These are phyloP conservation scores for Gymnarchus niloticus DNA, from an alignment of 2,113 vertebrate species.

Conservation along the genomic window DNA sequence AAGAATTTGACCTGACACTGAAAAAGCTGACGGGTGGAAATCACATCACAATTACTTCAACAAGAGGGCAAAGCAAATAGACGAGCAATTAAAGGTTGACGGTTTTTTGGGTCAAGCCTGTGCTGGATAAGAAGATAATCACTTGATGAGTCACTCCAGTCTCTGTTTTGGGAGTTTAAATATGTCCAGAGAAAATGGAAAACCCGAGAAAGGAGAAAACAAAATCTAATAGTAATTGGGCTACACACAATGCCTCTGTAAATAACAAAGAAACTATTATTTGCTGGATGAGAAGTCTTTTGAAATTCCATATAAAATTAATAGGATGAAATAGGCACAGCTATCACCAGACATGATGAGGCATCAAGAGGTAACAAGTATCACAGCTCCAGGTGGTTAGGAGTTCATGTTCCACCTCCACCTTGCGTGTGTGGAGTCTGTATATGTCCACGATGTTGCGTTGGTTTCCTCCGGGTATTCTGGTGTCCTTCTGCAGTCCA, in stretches of 20 bases:
- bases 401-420: background rate
- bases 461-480: background rate
- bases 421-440: background rate
- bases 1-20: background rate
- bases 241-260: background rate
- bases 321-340: background rate
- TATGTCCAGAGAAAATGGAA: background rate
- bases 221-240: background rate
- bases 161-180: constrained; percentile 7
- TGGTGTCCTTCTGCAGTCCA: background rate
- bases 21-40: background rate
- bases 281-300: background rate
- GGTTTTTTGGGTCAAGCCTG: constrained; percentile 23
- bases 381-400: background rate
- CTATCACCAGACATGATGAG: background rate
- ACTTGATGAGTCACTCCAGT: constrained; percentile 21
- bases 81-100: constrained; percentile 29
- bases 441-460: background rate
- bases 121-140: constrained; percentile 26
- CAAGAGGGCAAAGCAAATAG: constrained; percentile 32
- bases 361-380: background rate
- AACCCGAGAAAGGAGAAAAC: constrained; percentile 7
- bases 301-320: background rate
- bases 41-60: constrained; percentile 14
- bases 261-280: background rate